Base-by-base conservation (phyloP, 2,888 invertebrate species). In the Agrotis puta region DNA sequence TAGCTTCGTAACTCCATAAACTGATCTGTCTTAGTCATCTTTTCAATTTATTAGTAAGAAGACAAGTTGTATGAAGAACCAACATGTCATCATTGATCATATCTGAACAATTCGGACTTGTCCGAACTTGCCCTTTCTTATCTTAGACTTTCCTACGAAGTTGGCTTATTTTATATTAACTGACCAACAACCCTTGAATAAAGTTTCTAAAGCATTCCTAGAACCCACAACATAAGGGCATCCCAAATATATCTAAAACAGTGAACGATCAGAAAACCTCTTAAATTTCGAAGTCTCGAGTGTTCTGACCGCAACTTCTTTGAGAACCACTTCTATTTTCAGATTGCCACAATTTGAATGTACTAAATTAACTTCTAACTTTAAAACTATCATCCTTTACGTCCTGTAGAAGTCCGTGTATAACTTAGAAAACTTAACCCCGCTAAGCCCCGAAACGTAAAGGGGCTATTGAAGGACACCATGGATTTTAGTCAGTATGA, bases 371-470 rank as follows among this genome's bases (percentile, higher is more conserved):
- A 77, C 62, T 77, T 64, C 27, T 64, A 79, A 79, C 59, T 74
- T 78, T 57, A 57, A 71, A 74, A 50, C 58, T 33, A 39, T 14
- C 62, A 62, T 70, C 61, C 56, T 61, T 39, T 16, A n/a, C 22
- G 72, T 64, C 70, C 67, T 74, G 50, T 70, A 64, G 45, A 67
- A 69, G 67, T 77, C 68, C 68, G 57, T 53, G 53, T 61, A 59
- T 77, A 72, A 77, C 86, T 79, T 79, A 72, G 58, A 77, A 67
- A 74, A 70, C 67, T 68, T 2, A 58, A 85, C 39, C 62, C n/a
- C n/a, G n/a, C n/a, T n/a, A n/a, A n/a, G n/a, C n/a, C n/a, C n/a
- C n/a, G n/a, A n/a, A n/a, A n/a, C n/a, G n/a, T n/a, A n/a, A n/a
- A n/a, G n/a, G n/a, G n/a, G n/a, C n/a, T n/a, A n/a, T n/a, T n/a